A percentile compares a stretch with the other conserved stretches of the same genome.
Conservation (phyloP, 2,888 invertebrate species). For the Athetis lepigone region DNA sequence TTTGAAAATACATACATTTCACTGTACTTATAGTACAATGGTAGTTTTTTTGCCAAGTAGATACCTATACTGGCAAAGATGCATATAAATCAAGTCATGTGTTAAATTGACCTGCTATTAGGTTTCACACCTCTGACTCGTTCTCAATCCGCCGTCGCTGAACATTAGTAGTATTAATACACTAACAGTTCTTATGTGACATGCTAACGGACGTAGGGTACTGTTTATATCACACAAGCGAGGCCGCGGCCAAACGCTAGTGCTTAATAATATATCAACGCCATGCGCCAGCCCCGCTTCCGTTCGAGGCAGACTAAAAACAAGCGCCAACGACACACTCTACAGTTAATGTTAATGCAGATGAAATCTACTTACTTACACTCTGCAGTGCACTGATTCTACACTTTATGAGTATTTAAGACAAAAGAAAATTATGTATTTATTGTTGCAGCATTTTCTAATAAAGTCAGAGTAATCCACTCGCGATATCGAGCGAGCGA, state of each 20-base stretch:
- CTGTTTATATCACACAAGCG: conserved; percentile 19
- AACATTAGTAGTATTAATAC: conserved; percentile 14
- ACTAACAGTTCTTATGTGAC: background rate
- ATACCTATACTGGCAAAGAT: too few relatives aligned
- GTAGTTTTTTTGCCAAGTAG: too few relatives aligned
- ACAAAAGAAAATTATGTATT: conserved; percentile 42
- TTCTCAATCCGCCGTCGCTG: background rate
- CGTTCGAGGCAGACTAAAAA: conserved; percentile 35
- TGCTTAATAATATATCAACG: conserved; percentile 47
- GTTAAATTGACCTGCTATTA: background rate
- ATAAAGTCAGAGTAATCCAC: conserved; percentile 36
- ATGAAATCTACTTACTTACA: conserved; percentile 37
- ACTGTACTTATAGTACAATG: too few relatives aligned
- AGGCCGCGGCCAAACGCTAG: conserved; percentile 10
- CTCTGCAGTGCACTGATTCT: conserved; percentile 38
- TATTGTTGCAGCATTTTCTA: conserved; percentile 38
- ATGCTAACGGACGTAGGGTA: conserved; percentile 10
- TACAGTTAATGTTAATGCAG: conserved; percentile 39
- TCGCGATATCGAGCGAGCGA: conserved; percentile 20
- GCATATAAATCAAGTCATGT: too few relatives aligned
- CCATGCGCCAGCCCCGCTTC: conserved; percentile 45
- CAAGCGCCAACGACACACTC: conserved; percentile 36
- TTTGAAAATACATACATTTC: too few relatives aligned
- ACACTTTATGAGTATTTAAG: conserved; percentile 30
- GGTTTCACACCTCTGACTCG: too few relatives aligned